Base-by-base conservation (phyloP, 2,888 invertebrate species). In the Sphaeridia pumilis region DNA sequence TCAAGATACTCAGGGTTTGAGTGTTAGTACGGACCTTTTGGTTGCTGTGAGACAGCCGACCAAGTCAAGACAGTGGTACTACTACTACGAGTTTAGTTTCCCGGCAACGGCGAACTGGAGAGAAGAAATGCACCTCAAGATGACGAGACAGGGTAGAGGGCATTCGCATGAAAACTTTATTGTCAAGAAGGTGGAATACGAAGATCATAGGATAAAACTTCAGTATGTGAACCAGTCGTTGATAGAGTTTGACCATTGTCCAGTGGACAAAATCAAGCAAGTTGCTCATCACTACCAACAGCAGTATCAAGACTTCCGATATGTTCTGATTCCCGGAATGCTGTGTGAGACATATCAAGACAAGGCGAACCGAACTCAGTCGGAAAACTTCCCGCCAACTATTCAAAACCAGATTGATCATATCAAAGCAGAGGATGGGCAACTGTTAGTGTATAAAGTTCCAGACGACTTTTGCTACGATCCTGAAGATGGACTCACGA, bases 381-480 rank as follows among this genome's bases (percentile, higher is more conserved):
- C 72, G 22, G 75, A 76, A 66, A 87, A 87, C 61, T 80, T 77
- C 67, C 78, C 83, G 51, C 89, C 92, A 2, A 76, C 83, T 65
- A 77, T 87, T 2, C 75, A 87, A 57, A 90, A 88, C 73, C 86
- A 84, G 67, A 84, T 93, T 25, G 87, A 88, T 73, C 80, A 81
- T 56, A 77, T 92, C 52, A 82, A 84, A 57, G 87, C 87, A 41
- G 82, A 82, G 2, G 82, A 83, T 17, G 92, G 92, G 22, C 82
- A 84, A 66, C 74, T 92, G 64, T 78, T 88, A 34, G 77, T 86
- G 3, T 87, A 79, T 68, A 81, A 79, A 70, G 57, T 62, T 7
- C 49, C 36, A 14, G 44, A 84, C 78, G 87, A 92, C 68, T 85
- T 88, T 2, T 93, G 92, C 76, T 87, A 82, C 70, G 92, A 92